Evolutionary conservation across 2,888 invertebrate genomes (phyloP).

Genomic region (Phlogophora meticulosa): DNA sequence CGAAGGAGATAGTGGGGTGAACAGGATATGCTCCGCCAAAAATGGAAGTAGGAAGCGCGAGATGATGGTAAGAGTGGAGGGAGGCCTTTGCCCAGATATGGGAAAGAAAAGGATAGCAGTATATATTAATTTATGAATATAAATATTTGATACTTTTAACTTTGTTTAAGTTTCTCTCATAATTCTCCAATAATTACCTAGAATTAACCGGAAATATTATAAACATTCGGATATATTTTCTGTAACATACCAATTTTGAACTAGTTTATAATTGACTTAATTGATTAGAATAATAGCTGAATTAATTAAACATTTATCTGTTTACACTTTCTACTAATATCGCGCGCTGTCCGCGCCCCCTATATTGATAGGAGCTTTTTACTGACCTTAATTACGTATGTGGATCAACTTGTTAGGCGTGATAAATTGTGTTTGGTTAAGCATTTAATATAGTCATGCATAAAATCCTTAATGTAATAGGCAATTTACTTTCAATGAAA

Average conservation of each 20-base stretch:
- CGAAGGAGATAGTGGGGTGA: too few relatives aligned
- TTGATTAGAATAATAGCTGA: constrained; percentile 51
- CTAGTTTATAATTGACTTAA: constrained; percentile 42
- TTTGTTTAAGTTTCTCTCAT: constrained; percentile 38
- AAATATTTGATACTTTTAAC: constrained; percentile 8
- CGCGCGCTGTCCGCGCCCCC: constrained; percentile 32
- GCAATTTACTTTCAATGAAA: constrained; percentile 14
- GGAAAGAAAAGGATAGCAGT: too few relatives aligned
- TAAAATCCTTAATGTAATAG: constrained; percentile 14
- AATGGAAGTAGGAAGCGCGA: too few relatives aligned
- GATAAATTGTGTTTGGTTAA: constrained; percentile 32
- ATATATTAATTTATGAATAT: too few relatives aligned
- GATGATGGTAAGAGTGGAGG: too few relatives aligned
- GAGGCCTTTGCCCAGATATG: too few relatives aligned
- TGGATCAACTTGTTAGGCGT: constrained; percentile 34
- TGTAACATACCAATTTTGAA: constrained; percentile 39
- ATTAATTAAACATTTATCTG: constrained; percentile 63
- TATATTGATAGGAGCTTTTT: constrained; percentile 24
- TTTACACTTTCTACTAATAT: constrained; percentile 63
- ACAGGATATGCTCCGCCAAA: too few relatives aligned
- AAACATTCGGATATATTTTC: constrained; percentile 9
- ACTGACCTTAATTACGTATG: constrained; percentile 55
- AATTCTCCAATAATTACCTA: constrained; percentile 33
- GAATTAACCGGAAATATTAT: constrained; percentile 24
- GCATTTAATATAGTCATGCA: constrained; percentile 35